phyloP scores from a whole-genome alignment of 2,888 invertebrate species.

The Diachrysia chrysitis region DNA sequence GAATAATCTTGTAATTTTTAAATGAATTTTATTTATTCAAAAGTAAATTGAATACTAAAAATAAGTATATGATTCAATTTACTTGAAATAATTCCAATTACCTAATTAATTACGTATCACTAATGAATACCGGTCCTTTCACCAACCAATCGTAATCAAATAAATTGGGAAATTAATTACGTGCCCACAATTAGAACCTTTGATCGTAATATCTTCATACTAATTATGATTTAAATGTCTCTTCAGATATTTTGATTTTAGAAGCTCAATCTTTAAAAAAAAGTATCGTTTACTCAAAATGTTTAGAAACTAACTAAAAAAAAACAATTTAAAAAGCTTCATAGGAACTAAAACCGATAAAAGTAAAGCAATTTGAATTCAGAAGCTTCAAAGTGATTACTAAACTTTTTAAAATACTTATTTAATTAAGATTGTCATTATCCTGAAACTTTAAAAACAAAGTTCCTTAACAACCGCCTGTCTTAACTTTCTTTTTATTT shows the following conservation, averaged over 20 bases:
- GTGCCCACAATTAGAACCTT: slow-evolving; percentile 22
- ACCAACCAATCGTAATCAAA: slow-evolving; percentile 11
- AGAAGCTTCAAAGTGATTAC: neutral
- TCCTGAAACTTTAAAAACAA: neutral
- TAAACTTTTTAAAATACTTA: neutral
- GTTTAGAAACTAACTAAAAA: too few relatives aligned
- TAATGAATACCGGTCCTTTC: slow-evolving; percentile 17
- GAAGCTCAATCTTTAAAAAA: too few relatives aligned
- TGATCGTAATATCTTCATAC: slow-evolving; percentile 8
- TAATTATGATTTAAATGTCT: too few relatives aligned
- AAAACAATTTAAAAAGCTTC: too few relatives aligned
- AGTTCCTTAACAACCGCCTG: neutral
- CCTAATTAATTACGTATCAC: slow-evolving; percentile 20
- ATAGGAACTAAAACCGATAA: neutral
- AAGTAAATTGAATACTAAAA: too few relatives aligned
- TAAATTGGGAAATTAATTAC: slow-evolving; percentile 21
- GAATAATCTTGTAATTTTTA: too few relatives aligned
- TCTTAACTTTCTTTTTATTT: neutral
- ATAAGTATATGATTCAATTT: slow-evolving; percentile 10
- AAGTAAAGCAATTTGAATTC: neutral
- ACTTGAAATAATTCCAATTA: slow-evolving; percentile 29
- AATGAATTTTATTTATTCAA: too few relatives aligned
- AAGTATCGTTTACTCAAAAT: too few relatives aligned
- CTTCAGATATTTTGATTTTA: too few relatives aligned
- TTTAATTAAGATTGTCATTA: neutral